Evolutionary conservation across 2,797 vertebrate genomes (phyloP).

Genomic region (Oryzias sinensis): DNA sequence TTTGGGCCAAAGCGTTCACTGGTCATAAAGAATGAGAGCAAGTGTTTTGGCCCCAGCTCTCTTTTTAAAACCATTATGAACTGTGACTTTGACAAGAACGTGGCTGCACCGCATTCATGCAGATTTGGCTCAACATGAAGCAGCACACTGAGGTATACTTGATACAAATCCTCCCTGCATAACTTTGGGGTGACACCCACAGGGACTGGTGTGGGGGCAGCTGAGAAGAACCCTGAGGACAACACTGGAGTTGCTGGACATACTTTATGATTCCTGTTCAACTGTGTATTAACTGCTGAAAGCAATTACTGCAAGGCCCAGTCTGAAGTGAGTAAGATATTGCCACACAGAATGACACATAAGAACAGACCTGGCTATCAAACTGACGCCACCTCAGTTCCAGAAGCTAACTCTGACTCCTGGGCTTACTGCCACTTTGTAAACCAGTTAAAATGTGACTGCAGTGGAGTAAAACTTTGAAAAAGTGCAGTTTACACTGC

Average conservation of each 20-base stretch:
- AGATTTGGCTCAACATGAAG: constrained; percentile 50
- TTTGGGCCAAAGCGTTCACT: constrained; percentile 23
- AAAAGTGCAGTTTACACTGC: constrained; percentile 38
- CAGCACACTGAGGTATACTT: constrained; percentile 38
- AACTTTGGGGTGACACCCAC: constrained; percentile 48
- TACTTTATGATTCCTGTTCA: constrained; percentile 56
- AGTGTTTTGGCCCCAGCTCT: constrained; percentile 38
- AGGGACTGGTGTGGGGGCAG: constrained; percentile 51
- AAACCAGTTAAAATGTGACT: constrained; percentile 45
- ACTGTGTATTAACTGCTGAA: constrained; percentile 51
- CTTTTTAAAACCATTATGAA: constrained; percentile 54
- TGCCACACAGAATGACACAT: constrained; percentile 35
- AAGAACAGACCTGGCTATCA: constrained; percentile 16
- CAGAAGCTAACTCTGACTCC: constrained; percentile 22
- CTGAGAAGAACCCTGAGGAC: constrained; percentile 64
- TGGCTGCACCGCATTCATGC: constrained; percentile 48
- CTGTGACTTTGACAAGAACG: constrained; percentile 41
- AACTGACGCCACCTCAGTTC: constrained; percentile 25
- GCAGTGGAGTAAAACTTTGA: constrained; percentile 28
- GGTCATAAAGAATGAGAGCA: constrained; percentile 49
- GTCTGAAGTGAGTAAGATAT: constrained; percentile 29
- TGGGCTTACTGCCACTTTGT: constrained; percentile 25
- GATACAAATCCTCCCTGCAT: constrained; percentile 54
- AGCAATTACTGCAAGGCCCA: constrained; percentile 28
- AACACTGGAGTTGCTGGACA: constrained; percentile 40